phyloP scores from a whole-genome alignment of 2,797 vertebrate species.

The Allobates femoralis region DNA sequence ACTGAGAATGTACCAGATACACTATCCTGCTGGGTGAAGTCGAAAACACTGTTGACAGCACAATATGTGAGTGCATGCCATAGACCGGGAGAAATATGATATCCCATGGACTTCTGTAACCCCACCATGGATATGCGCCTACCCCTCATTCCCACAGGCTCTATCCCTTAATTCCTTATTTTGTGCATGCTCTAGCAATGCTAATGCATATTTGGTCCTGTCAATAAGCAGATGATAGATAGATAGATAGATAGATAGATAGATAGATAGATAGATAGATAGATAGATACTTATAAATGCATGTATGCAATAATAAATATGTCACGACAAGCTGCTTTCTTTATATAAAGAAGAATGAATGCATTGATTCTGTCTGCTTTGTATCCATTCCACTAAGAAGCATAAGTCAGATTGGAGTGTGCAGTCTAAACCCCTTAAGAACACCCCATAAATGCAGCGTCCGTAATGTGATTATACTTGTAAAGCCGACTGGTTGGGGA shows the following conservation, averaged over 20 bases:
- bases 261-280: not conserved
- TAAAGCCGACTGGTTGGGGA: slow-evolving; percentile 28
- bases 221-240: not conserved
- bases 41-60: too few relatives aligned
- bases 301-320: not conserved
- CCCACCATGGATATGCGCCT: too few relatives aligned
- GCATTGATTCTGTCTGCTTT: slow-evolving; percentile 1
- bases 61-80: too few relatives aligned
- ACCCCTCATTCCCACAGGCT: too few relatives aligned
- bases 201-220: too few relatives aligned
- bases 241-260: not conserved
- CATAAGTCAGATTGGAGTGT: slow-evolving; percentile 17
- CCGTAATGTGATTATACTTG: slow-evolving; percentile 29
- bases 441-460: slow-evolving; percentile 38
- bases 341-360: not conserved
- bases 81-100: too few relatives aligned
- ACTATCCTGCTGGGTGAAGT: too few relatives aligned
- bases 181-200: too few relatives aligned
- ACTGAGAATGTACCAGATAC: too few relatives aligned
- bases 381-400: slow-evolving; percentile 2
- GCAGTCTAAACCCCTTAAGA: slow-evolving; percentile 16
- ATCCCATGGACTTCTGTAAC: too few relatives aligned
- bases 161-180: too few relatives aligned
- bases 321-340: slow-evolving; percentile 15
- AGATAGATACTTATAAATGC: not conserved